Conservation (phyloP, 2,113 vertebrate species). For the Vulpes vulpes region DNA sequence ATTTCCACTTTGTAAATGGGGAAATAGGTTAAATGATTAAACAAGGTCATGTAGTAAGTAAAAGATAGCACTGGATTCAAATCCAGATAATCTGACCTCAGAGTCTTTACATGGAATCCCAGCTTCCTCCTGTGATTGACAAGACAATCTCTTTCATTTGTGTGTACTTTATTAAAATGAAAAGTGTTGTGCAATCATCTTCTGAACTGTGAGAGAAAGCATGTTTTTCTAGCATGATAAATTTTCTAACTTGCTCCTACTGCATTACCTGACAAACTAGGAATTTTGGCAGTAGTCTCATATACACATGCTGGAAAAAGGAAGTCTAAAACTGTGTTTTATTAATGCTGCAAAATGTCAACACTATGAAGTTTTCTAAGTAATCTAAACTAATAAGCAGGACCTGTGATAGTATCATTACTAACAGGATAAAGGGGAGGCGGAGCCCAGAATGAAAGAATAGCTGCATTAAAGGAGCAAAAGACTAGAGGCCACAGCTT, state of each 20-base stretch:
- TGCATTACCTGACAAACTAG: neutral
- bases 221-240: neutral
- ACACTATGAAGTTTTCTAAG: neutral
- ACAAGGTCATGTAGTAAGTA: neutral
- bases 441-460: neutral
- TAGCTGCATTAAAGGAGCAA: neutral
- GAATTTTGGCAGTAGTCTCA: neutral
- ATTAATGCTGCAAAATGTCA: neutral
- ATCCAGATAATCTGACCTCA: neutral
- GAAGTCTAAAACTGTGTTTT: neutral
- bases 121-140: neutral
- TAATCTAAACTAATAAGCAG: neutral
- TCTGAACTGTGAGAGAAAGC: neutral
- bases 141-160: neutral
- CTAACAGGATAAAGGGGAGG: neutral
- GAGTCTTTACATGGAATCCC: neutral
- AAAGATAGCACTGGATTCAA: neutral
- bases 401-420: neutral
- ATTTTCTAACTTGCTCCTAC: neutral
- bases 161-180: neutral
- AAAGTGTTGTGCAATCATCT: neutral
- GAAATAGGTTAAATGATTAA: neutral
- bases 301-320: neutral
- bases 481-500: neutral
- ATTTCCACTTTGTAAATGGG: neutral